Percentiles rank a stretch among this genome's conserved stretches.
These are phyloP conservation scores for Tigriopus japonicus DNA, from an alignment of 1,140 invertebrate species.

Conservation along the genomic window DNA sequence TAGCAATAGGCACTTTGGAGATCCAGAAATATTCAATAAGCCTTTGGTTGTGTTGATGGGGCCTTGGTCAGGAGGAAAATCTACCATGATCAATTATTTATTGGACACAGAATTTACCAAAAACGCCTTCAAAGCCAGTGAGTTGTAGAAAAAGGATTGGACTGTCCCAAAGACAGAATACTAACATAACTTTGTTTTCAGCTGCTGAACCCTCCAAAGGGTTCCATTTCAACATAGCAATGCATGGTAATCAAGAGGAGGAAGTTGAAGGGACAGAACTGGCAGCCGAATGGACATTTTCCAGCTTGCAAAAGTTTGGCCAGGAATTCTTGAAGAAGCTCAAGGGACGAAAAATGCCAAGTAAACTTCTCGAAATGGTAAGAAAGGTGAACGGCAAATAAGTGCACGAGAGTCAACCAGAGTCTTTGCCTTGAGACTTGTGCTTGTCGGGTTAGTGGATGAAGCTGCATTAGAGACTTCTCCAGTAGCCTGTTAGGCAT, in stretches of 20 bases:
- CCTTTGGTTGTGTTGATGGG: constrained; percentile 81
- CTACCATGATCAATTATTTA: constrained; percentile 80
- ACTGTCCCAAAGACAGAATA: no score
- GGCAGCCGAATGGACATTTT: constrained; percentile 78
- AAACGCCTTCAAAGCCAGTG: constrained; percentile 65
- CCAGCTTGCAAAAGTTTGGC: constrained; percentile 81
- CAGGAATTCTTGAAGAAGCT: constrained; percentile 74
- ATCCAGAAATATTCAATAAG: constrained; percentile 86
- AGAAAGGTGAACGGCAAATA: constrained; percentile 8
- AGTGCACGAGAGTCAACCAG: not conserved
- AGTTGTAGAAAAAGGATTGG: no score
- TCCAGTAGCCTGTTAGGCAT: constrained; percentile 28
- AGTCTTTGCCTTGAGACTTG: not conserved
- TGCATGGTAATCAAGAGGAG: constrained; percentile 63
- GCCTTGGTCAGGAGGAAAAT: constrained; percentile 87
- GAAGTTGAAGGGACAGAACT: constrained; percentile 74
- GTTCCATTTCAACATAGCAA: constrained; percentile 71
- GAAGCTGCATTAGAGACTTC: constrained; percentile 22
- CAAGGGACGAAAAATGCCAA: constrained; percentile 55
- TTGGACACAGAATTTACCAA: constrained; percentile 64
- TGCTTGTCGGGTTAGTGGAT: constrained; percentile 15
- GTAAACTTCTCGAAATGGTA: constrained; percentile 72
- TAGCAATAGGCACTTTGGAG: constrained; percentile 58
- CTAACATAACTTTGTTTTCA: constrained; percentile 23
- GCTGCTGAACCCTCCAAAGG: constrained; percentile 64